Percentiles rank a stretch among this genome's conserved stretches.
phyloP scores from a whole-genome alignment of 2,888 invertebrate species.

The Capitulum mitella region DNA sequence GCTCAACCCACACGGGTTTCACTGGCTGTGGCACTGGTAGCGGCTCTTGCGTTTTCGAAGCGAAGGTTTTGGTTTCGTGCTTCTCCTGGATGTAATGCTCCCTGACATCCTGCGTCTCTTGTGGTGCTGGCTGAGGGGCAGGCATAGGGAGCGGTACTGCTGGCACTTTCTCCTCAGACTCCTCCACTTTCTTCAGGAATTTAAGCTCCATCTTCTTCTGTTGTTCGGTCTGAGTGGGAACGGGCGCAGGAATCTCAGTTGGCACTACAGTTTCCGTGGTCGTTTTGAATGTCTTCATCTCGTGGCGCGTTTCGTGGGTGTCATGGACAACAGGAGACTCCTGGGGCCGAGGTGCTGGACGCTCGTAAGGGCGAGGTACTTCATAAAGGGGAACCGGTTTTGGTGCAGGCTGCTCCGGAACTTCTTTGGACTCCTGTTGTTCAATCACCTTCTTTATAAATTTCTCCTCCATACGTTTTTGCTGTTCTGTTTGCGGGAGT shows the following conservation, averaged over 20 bases:
- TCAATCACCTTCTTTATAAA: not conserved
- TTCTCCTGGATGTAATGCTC: not conserved
- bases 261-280: not conserved
- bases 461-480: not conserved
- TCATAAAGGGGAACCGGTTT: not conserved
- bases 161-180: too few species aligned
- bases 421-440: not conserved
- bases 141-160: too few species aligned
- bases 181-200: not conserved
- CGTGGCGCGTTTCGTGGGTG: too few species aligned
- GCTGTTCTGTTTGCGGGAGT: not conserved
- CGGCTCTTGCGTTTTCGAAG: not conserved
- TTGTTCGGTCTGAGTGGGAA: not conserved
- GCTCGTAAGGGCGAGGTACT: not conserved
- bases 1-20: not conserved
- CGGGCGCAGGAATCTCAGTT: not conserved
- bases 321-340: too few species aligned
- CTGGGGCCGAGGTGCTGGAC: not conserved
- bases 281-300: too few species aligned
- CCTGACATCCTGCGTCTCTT: not conserved
- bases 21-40: not conserved
- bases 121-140: not conserved
- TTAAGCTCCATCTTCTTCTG: not conserved
- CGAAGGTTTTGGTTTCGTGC: not conserved
- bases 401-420: not conserved